phyloP scores from a whole-genome alignment of 2,113 vertebrate species.

The Cervus canadensis region DNA sequence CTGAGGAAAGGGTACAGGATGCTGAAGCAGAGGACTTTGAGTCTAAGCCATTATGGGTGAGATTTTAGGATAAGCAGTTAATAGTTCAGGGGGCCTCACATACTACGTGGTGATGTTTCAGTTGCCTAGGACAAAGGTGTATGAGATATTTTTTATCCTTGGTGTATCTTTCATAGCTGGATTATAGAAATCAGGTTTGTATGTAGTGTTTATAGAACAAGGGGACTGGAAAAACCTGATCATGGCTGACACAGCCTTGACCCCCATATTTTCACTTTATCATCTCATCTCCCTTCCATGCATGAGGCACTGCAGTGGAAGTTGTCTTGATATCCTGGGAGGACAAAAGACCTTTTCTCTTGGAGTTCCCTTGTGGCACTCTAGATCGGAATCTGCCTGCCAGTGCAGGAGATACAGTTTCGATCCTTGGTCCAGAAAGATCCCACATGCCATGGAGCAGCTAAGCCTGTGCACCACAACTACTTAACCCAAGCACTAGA shows the following conservation, averaged over 20 bases:
- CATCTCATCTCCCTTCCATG: neutral
- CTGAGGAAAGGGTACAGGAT: neutral
- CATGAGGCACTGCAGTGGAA: neutral
- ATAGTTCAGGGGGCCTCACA: neutral
- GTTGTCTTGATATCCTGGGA: slow-evolving; percentile 11
- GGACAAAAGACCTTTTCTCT: neutral
- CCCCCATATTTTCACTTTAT: neutral
- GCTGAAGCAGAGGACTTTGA: neutral
- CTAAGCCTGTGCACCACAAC: neutral
- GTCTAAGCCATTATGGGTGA: neutral
- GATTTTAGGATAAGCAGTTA: neutral
- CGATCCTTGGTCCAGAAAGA: neutral
- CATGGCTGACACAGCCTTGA: neutral
- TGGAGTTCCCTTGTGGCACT: neutral
- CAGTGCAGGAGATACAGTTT: neutral
- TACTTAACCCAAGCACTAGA: neutral
- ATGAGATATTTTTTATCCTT: neutral
- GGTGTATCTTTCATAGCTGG: neutral
- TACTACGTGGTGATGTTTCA: neutral
- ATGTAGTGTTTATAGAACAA: neutral
- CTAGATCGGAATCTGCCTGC: neutral
- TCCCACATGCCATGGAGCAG: neutral
- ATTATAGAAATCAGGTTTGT: neutral
- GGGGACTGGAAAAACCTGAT: neutral
- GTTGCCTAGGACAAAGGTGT: neutral